Conservation (phyloP, 2,888 invertebrate genomes). For the Myopa tessellatipennis region DNA sequence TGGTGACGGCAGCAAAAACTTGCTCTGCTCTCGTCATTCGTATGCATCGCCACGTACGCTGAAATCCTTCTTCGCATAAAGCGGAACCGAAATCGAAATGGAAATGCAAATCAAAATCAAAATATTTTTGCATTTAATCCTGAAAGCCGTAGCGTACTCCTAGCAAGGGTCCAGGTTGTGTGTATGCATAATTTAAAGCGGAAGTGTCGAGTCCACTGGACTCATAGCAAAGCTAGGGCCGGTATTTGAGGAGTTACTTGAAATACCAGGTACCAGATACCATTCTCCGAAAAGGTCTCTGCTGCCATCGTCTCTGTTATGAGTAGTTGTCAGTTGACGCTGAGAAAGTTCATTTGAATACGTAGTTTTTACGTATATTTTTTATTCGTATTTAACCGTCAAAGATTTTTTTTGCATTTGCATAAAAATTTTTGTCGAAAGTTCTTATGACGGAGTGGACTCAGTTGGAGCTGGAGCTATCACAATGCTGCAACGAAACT, state of each 20-base stretch:
- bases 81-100: constrained; percentile 10
- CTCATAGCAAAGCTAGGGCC: too few species aligned
- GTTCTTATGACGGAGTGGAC: not conserved
- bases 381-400: too few species aligned
- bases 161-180: not conserved
- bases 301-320: too few species aligned
- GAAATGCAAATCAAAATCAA: constrained; percentile 29
- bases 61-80: constrained; percentile 34
- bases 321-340: too few species aligned
- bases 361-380: too few species aligned
- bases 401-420: too few species aligned
- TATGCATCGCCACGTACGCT: constrained; percentile 45
- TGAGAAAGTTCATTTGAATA: too few species aligned
- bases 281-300: too few species aligned
- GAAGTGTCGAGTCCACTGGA: too few species aligned
- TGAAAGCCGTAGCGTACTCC: not conserved
- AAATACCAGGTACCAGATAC: too few species aligned
- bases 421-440: too few species aligned
- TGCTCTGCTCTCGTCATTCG: constrained; percentile 34
- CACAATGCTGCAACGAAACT: not conserved
- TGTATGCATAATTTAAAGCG: not conserved
- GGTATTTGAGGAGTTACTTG: too few species aligned
- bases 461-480: not conserved
- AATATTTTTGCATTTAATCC: constrained; percentile 23
- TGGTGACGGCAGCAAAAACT: not conserved